These are phyloP conservation scores for Siderastrea radians DNA, from an alignment of 92 coral and sea anemone species.

Conservation along the genomic window DNA sequence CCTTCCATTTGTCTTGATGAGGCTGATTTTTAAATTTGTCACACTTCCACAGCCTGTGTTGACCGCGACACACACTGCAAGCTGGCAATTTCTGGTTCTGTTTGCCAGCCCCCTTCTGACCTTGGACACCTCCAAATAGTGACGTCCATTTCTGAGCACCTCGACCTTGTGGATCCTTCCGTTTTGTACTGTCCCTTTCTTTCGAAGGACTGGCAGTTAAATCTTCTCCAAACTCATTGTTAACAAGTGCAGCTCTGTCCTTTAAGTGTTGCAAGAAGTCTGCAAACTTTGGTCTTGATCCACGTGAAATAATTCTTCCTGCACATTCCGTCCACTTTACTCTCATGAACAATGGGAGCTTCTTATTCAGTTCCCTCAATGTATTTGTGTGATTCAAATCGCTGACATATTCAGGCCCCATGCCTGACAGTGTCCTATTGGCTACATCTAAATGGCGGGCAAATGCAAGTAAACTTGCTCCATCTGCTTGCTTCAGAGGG, in stretches of 20 bases:
- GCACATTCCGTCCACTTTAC: conserved; percentile 79
- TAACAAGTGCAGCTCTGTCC: conserved; percentile 71
- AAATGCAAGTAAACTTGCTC: conserved; percentile 20
- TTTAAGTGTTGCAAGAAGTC: conserved; percentile 60
- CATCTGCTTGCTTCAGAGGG: conserved; percentile 63
- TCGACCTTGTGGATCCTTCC: conserved; percentile 15
- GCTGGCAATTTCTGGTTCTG: conserved; percentile 8
- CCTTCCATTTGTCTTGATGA: conserved; percentile 29
- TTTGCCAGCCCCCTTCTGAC: conserved; percentile 3
- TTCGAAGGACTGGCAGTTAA: background rate
- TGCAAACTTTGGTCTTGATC: conserved; percentile 60
- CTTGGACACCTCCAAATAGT: conserved; percentile 9
- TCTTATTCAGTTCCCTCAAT: conserved; percentile 54
- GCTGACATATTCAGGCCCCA: conserved; percentile 70
- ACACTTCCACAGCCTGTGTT: conserved; percentile 76
- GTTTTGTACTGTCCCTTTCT: conserved; percentile 21
- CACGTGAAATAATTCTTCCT: conserved; percentile 70
- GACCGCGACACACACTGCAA: conserved; percentile 49
- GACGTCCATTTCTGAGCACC: background rate
- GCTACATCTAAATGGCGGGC: conserved; percentile 27
- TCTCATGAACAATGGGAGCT: conserved; percentile 72
- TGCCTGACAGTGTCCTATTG: conserved; percentile 76
- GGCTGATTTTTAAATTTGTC: conserved; percentile 50
- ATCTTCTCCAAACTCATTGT: conserved; percentile 79
- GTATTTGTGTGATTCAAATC: conserved; percentile 75